These are phyloP conservation scores for Mimachlamys varia DNA, from an alignment of 2,888 invertebrate species.

Conservation along the genomic window DNA sequence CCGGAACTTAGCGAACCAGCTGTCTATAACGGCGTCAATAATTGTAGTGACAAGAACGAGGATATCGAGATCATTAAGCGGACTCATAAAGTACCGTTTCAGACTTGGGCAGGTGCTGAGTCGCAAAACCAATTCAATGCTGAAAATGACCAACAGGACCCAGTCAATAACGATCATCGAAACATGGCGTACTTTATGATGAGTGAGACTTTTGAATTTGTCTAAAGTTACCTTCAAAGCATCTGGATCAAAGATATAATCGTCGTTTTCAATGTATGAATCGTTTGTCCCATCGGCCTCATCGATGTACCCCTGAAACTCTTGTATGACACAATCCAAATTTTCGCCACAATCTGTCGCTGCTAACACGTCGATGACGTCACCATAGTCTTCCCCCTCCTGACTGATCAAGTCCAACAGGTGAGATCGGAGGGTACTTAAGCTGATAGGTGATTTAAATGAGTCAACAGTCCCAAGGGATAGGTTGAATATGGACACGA, in stretches of 20 bases:
- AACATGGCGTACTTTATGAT: neutral
- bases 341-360: neutral
- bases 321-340: neutral
- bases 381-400: neutral
- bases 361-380: neutral
- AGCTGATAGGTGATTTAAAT: neutral
- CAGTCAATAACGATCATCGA: conserved; percentile 40
- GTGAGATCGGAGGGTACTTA: neutral
- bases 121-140: conserved; percentile 55
- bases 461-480: conserved; percentile 1
- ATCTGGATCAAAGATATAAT: neutral
- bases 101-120: conserved; percentile 57
- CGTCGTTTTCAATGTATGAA: neutral
- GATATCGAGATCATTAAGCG: conserved; percentile 58
- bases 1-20: conserved; percentile 49
- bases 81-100: conserved; percentile 52
- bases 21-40: conserved; percentile 52
- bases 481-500: neutral
- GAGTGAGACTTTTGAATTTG: neutral
- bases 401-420: neutral
- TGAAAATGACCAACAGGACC: conserved; percentile 54
- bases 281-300: neutral
- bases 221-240: neutral
- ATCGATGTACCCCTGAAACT: neutral
- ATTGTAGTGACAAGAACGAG: conserved; percentile 58